These are phyloP conservation scores for Leucoma salicis DNA, from an alignment of 2,888 invertebrate genomes.

Conservation along the genomic window DNA sequence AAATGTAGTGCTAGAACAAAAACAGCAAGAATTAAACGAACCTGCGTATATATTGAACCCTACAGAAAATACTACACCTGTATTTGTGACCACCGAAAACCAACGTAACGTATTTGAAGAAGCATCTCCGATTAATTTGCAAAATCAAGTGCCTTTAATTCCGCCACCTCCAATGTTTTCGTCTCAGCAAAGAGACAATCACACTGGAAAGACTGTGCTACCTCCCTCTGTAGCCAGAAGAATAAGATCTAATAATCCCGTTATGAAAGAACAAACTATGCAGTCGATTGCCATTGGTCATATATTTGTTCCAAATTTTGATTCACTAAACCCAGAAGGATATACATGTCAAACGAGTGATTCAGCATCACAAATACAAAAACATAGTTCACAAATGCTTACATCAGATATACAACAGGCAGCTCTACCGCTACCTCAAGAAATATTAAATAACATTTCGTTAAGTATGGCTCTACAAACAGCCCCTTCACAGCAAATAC, in stretches of 20 bases:
- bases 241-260: conserved; percentile 57
- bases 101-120: conserved; percentile 14
- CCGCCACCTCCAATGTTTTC: conserved; percentile 75
- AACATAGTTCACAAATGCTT: conserved; percentile 7
- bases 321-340: conserved; percentile 6
- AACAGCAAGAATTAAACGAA: conserved; percentile 13
- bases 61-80: conserved; percentile 4
- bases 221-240: conserved; percentile 73
- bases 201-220: conserved; percentile 52
- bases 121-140: conserved; percentile 10
- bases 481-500: conserved; percentile 1
- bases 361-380: conserved; percentile 9
- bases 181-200: conserved; percentile 43
- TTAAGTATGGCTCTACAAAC: conserved; percentile 4
- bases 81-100: conserved; percentile 8
- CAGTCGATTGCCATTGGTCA: conserved; percentile 40
- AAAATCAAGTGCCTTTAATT: conserved; percentile 38
- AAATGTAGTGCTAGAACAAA: conserved; percentile 10
- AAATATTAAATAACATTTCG: conserved; percentile 1
- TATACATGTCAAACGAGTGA: conserved; percentile 4
- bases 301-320: conserved; percentile 56
- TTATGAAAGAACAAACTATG: conserved; percentile 48
- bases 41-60: conserved; percentile 29
- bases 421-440: conserved; percentile 2
- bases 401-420: conserved; percentile 5